Base-by-base conservation (phyloP, 2,797 vertebrate species). In the Clarias pachynema region DNA sequence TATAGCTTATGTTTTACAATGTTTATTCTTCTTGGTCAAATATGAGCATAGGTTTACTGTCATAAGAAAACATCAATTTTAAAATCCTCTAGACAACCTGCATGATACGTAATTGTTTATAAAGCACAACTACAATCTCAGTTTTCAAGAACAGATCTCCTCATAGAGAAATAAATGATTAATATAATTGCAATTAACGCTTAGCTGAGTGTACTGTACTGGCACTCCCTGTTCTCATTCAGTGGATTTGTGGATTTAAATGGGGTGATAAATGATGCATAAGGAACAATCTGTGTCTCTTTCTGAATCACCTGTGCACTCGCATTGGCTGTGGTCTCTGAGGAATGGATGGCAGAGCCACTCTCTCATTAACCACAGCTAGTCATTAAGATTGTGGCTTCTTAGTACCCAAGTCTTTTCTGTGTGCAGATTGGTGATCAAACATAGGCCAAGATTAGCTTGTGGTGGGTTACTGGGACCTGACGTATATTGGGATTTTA, bases 191-290 rank as follows among this genome's bases (percentile, higher is more conserved):
- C 49, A n/a, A 70, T 82, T 18, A 16, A 34, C 16, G 53, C 16
- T 70, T 34, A 29, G 56, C 9, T 3, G 37, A 9, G 2, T 63
- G 2, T 63, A 40, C 44, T 53, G 63, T 68, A 20, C 24, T 40
- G 79, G 22, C 34, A n/a, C 81, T 29, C 15, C 0, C 69, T 83
- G 29, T 5, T n/a, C 31, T 24, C 60, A 56, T 75, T 31, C 18
- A 65, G 59, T 29, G 78, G 4, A 29, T 66, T 66, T 81, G 62
- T 57, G 73, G 59, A 63, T 83, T 63, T 63, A n/a, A 83, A 49
- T 74, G n/a, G 20, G 7, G 40, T 84, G n/a, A 83, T 83, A 65
- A 75, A 75, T 83, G 73, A 83, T 83, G 57, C 24, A 83, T 37
- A 78, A 79, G 63, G 14, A 75, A 84, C 83, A 44, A 66, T 26